A percentile compares a stretch with the other conserved stretches of the same genome.
Conservation (phyloP, 2,888 invertebrate species). For the Apodemia hepburni region DNA sequence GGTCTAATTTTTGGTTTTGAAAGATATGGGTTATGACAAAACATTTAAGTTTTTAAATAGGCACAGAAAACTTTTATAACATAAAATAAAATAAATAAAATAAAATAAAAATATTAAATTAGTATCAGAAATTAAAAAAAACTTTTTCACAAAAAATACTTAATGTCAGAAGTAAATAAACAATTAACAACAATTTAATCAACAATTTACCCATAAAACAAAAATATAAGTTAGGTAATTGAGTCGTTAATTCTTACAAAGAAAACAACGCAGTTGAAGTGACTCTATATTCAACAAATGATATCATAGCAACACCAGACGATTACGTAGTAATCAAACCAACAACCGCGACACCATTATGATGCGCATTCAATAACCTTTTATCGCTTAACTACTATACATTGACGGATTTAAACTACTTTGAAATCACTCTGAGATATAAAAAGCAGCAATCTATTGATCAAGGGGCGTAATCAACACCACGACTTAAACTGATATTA, state of each 20-base stretch:
- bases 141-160: too few species aligned
- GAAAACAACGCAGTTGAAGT: constrained; percentile 35
- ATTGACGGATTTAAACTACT: constrained; percentile 36
- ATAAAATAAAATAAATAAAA: too few species aligned
- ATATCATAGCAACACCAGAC: constrained; percentile 63
- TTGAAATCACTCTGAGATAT: not conserved
- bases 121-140: too few species aligned
- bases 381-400: constrained; percentile 28
- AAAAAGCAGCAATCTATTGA: constrained; percentile 36
- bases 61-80: too few species aligned
- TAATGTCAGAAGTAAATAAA: too few species aligned
- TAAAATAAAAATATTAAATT: too few species aligned
- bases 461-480: not conserved
- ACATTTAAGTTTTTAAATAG: too few species aligned
- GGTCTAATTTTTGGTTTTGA: too few species aligned
- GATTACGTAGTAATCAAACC: constrained; percentile 69
- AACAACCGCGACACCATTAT: constrained; percentile 39
- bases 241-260: constrained; percentile 9
- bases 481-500: constrained; percentile 30
- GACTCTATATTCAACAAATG: constrained; percentile 64
- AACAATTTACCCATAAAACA: too few species aligned
- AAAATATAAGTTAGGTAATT: not conserved
- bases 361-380: constrained; percentile 14
- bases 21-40: too few species aligned
- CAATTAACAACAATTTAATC: too few species aligned